phyloP scores from a whole-genome alignment of 2,888 invertebrate species.

The Tridacna crocea region DNA sequence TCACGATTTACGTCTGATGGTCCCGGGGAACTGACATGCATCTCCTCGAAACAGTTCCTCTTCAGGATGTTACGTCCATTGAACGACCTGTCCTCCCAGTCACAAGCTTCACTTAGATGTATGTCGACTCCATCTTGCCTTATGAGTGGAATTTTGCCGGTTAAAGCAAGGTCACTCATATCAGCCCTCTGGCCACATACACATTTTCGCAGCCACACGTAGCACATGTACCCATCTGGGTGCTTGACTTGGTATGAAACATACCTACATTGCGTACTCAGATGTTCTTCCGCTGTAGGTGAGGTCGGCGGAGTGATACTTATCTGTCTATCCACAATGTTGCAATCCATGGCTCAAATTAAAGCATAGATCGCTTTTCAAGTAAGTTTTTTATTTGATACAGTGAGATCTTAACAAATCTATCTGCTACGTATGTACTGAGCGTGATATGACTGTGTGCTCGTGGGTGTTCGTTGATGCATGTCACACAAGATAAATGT shows the following conservation, averaged over 20 bases:
- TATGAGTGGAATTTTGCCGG: background rate
- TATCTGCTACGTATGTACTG: no score
- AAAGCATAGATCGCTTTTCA: no score
- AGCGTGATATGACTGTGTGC: no score
- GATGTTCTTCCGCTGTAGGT: slow-evolving; percentile 10
- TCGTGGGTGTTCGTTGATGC: no score
- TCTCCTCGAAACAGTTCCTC: slow-evolving; percentile 11
- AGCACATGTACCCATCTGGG: background rate
- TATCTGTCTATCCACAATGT: background rate
- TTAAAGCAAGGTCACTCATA: background rate
- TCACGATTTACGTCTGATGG: background rate
- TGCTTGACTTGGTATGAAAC: background rate
- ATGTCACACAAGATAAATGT: no score
- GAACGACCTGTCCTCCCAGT: background rate
- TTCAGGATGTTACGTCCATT: background rate
- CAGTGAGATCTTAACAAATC: no score
- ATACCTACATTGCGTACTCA: slow-evolving; percentile 9
- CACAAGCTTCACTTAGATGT: background rate
- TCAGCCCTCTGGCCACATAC: slow-evolving; percentile 7
- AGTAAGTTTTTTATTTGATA: no score
- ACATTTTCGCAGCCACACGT: slow-evolving; percentile 14
- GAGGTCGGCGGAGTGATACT: slow-evolving; percentile 7
- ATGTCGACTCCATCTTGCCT: slow-evolving; percentile 20
- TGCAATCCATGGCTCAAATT: background rate
- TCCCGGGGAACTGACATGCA: background rate